A percentile compares a stretch with the other conserved stretches of the same genome.
phyloP scores from a whole-genome alignment of 2,888 invertebrate genomes.

The Nymphalis polychloros region DNA sequence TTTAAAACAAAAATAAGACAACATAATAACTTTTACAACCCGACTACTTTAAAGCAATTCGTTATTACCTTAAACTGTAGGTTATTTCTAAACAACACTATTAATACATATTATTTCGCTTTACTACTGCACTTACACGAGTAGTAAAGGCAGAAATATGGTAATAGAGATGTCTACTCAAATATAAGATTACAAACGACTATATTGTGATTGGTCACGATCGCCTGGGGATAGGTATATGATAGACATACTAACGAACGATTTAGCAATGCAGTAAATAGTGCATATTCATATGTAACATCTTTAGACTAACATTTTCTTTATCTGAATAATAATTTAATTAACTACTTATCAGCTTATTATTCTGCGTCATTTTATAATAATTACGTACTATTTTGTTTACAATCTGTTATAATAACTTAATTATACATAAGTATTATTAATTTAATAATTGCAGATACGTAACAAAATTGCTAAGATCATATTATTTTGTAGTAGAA shows the following conservation, averaged over 20 bases:
- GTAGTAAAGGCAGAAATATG: constrained; percentile 45
- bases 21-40: neutral
- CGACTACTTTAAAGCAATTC: constrained; percentile 11
- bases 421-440: too few species aligned
- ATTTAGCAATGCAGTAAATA: neutral
- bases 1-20: neutral
- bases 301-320: too few species aligned
- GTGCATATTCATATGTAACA: neutral
- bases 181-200: constrained; percentile 27
- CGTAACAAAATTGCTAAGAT: too few species aligned
- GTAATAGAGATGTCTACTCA: constrained; percentile 28
- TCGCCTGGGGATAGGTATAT: constrained; percentile 22
- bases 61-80: constrained; percentile 14
- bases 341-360: too few species aligned
- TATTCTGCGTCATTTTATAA: too few species aligned
- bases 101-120: constrained; percentile 30
- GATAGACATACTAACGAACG: constrained; percentile 12
- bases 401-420: too few species aligned
- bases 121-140: constrained; percentile 41
- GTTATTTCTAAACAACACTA: constrained; percentile 28
- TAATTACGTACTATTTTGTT: too few species aligned
- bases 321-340: too few species aligned
- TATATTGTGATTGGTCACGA: constrained; percentile 26
- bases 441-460: too few species aligned
- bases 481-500: too few species aligned